Evolutionary conservation across 2,888 invertebrate genomes (phyloP).

Genomic region (Mythimna albipuncta): DNA sequence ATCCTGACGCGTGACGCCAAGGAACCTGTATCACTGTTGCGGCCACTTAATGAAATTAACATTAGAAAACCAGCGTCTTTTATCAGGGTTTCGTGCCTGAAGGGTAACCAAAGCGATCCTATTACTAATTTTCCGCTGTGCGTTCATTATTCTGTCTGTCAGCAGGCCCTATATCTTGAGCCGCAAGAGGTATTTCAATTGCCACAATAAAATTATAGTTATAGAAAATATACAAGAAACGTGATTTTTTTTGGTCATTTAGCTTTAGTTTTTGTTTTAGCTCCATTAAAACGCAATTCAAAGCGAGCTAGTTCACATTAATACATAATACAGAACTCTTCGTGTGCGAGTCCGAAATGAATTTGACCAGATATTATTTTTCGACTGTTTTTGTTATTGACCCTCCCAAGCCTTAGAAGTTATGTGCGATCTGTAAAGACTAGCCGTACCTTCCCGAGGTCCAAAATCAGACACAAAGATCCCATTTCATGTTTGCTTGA

Average conservation of each 20-base stretch:
- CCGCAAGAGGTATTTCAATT: no score
- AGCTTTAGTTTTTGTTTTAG: neutral
- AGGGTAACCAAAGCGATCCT: neutral
- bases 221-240: neutral
- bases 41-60: neutral
- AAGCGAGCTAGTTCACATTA: neutral
- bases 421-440: neutral
- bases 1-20: no score
- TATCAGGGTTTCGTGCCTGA: neutral
- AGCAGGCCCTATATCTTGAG: neutral
- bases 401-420: neutral
- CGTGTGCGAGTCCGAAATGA: no score
- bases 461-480: constrained; percentile 30
- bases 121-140: neutral
- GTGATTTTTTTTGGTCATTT: neutral
- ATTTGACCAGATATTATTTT: neutral
- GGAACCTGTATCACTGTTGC: constrained; percentile 1
- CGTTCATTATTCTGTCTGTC: neutral
- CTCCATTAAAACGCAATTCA: neutral
- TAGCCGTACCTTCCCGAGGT: neutral
- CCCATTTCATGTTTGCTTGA: constrained; percentile 3
- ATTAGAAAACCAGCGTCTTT: neutral
- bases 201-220: neutral
- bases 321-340: neutral
- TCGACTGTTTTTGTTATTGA: neutral